phyloP scores from a whole-genome alignment of 2,888 invertebrate genomes.

The Sesia apiformis region DNA sequence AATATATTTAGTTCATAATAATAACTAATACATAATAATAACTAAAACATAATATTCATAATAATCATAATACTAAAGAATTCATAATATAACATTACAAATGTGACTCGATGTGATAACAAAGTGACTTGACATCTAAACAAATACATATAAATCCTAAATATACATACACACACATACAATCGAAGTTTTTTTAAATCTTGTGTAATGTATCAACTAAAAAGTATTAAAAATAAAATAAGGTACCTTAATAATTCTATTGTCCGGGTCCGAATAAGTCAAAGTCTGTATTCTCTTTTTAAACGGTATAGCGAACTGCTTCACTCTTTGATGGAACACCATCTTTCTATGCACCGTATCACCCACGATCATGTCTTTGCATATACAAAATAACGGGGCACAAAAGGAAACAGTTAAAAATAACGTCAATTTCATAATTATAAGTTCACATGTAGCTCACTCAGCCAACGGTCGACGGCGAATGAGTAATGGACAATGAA shows the following conservation, averaged over 20 bases:
- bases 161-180: too few relatives aligned
- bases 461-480: slow-evolving; percentile 17
- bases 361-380: slow-evolving; percentile 59
- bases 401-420: slow-evolving; percentile 25
- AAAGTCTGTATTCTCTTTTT: slow-evolving; percentile 56
- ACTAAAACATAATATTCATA: too few relatives aligned
- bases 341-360: slow-evolving; percentile 65
- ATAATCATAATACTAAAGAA: too few relatives aligned
- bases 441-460: slow-evolving; percentile 21
- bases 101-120: too few relatives aligned
- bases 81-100: too few relatives aligned
- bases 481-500: slow-evolving; percentile 23
- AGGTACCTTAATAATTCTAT: slow-evolving; percentile 52
- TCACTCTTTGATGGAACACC: slow-evolving; percentile 64
- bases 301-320: slow-evolving; percentile 64
- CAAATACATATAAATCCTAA: too few relatives aligned
- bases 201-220: too few relatives aligned
- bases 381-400: slow-evolving; percentile 16
- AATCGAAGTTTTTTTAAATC: too few relatives aligned
- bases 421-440: slow-evolving; percentile 45
- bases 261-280: slow-evolving; percentile 52
- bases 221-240: too few relatives aligned
- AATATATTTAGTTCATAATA: too few relatives aligned
- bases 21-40: too few relatives aligned
- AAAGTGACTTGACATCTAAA: too few relatives aligned